Percentiles rank a stretch among this genome's conserved stretches.
Conservation (phyloP, 2,888 invertebrate species). For the Andrena dorsata region DNA sequence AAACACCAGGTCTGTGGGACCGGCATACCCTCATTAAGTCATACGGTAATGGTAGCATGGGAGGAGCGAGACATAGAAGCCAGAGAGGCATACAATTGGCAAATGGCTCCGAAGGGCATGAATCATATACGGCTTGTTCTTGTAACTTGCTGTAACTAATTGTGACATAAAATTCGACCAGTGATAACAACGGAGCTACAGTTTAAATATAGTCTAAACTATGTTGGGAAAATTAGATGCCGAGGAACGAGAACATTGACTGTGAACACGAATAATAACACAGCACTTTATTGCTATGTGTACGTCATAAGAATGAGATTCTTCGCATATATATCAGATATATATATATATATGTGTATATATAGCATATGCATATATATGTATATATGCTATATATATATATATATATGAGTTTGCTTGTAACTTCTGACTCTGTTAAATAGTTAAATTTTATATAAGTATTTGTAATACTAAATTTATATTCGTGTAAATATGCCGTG, state of each 20-base stretch:
- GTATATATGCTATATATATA: conserved; percentile 37
- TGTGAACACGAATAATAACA: conserved; percentile 14
- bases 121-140: conserved; percentile 77
- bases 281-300: conserved; percentile 41
- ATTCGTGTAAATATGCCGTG: conserved; percentile 64
- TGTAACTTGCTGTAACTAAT: conserved; percentile 68
- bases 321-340: conserved; percentile 25
- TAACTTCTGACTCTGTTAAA: conserved; percentile 34
- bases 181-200: conserved; percentile 32
- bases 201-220: conserved; percentile 39
- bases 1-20: conserved; percentile 96
- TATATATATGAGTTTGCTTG: conserved; percentile 49
- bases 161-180: conserved; percentile 30
- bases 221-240: conserved; percentile 24
- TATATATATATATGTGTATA: conserved; percentile 36
- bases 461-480: conserved; percentile 58
- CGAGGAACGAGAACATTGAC: conserved; percentile 11
- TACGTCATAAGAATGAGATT: conserved; percentile 18
- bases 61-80: conserved; percentile 78
- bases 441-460: conserved; percentile 50
- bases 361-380: conserved; percentile 35
- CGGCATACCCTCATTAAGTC: conserved; percentile 69
- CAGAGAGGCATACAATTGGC: conserved; percentile 78
- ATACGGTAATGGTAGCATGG: conserved; percentile 65
- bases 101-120: conserved; percentile 72